A percentile compares a stretch with the other conserved stretches of the same genome.
phyloP scores from a whole-genome alignment of 2,113 vertebrate species.

The Anarrhichthys ocellatus region DNA sequence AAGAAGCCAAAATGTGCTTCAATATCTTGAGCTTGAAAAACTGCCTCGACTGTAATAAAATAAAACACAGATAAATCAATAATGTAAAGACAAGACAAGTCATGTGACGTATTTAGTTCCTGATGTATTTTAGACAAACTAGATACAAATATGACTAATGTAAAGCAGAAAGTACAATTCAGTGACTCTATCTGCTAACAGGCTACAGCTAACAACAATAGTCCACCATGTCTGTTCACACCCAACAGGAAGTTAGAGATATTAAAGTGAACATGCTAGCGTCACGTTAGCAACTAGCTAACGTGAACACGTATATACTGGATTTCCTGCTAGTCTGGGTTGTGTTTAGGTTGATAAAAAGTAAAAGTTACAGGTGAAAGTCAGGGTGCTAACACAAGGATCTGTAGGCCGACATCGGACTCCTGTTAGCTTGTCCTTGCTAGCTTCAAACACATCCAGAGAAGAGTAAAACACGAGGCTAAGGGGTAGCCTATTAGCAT shows the following conservation, averaged over 20 bases:
- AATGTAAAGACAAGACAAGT: background rate
- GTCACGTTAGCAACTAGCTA: background rate
- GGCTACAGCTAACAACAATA: background rate
- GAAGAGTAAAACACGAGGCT: too few relatives aligned
- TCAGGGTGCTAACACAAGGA: background rate
- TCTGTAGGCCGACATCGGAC: background rate
- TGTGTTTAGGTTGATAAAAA: background rate
- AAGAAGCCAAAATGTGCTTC: too few relatives aligned
- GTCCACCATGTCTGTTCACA: too few relatives aligned
- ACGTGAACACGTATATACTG: background rate
- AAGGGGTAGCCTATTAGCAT: background rate
- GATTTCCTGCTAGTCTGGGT: background rate
- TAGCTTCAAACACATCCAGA: background rate
- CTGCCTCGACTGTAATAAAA: background rate
- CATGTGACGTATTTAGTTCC: background rate
- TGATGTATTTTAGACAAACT: background rate
- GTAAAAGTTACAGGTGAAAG: background rate
- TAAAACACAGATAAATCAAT: background rate
- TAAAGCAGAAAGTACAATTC: background rate
- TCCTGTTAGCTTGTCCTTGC: background rate
- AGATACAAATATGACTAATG: background rate
- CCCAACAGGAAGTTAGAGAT: too few relatives aligned
- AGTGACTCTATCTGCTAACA: background rate
- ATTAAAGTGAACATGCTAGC: background rate
- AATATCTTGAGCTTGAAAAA: background rate